Evolutionary conservation across 2,113 vertebrate genomes (phyloP), one percentile per base, ranked within the genome.

Genomic region (Microtus ochrogaster): DNA sequence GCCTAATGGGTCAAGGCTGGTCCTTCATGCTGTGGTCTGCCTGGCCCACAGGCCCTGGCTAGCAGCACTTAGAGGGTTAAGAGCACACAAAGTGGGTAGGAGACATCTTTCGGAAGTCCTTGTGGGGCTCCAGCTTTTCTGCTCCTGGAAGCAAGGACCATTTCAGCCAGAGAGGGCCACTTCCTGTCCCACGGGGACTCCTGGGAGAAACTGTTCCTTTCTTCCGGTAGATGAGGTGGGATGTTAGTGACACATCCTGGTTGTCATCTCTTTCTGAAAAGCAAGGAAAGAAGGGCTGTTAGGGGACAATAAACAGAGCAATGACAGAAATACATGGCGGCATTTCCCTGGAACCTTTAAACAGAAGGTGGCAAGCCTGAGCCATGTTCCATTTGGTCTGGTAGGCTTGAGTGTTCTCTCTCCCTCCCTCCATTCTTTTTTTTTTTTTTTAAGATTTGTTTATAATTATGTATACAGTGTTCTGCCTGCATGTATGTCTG

Each of bases 201-300:
- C 83, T 77, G 88, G 86, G 97, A 66, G 63, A 97, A 96, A 95
- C 0, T 68, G 65, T 41, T 95, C 96, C 1, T 92, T 96, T 94
- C 97, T 96, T 98, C 98, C 68, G 24, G 39, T 41, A 3, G 28
- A 21, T 13, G 39, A 81, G 88, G 24, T 47, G 78, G 66, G 73
- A 95, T n/a, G 73, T 98, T 94, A 99, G 94, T 99, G 98, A 97
- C 99, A 99, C 98, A 99, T 99, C 93, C 98, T 98, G 95, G 97
- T 90, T 33, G 98, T 99, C 99, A 99, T 99, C 96, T 99, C 99
- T 95, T 99, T 99, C 99, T 99, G 98, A 83, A 98, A 98, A 97
- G 97, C 61, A 98, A 98, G 28, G 77, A 96, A 95, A 65, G 55
- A 36, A 44, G 96, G 65, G 79, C 47, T 16, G 55, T 98, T 97